A percentile compares a stretch with the other conserved stretches of the same genome.
Conservation (phyloP, 2,888 invertebrate species). For the Eupithecia abbreviata region DNA sequence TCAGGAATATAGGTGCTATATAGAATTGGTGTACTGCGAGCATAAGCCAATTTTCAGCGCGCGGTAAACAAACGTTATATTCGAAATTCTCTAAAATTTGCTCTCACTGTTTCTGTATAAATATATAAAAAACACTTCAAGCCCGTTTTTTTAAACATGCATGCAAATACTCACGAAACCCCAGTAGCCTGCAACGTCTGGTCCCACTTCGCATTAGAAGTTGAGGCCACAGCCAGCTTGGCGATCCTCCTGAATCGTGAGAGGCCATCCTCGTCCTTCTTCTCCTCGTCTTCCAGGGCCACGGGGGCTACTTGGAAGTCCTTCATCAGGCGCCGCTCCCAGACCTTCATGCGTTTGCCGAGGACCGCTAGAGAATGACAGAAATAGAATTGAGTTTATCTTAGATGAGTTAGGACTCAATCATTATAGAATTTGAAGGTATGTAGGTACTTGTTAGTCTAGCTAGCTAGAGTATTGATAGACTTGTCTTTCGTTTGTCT, state of each 20-base stretch:
- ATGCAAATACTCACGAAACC: constrained; percentile 75
- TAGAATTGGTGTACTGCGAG: no score
- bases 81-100: no score
- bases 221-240: constrained; percentile 87
- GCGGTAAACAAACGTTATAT: no score
- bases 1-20: no score
- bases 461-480: no score
- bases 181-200: constrained; percentile 86
- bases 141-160: no score
- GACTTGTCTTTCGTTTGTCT: no score
- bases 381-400: neutral
- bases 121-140: no score
- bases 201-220: constrained; percentile 89
- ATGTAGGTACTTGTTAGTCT: no score
- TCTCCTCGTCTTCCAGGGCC: constrained; percentile 84
- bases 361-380: constrained; percentile 83
- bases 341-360: constrained; percentile 91
- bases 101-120: no score
- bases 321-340: constrained; percentile 94
- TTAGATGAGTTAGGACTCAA: neutral
- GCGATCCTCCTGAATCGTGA: constrained; percentile 90
- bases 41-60: no score
- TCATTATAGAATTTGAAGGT: no score
- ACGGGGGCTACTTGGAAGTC: constrained; percentile 94
- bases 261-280: constrained; percentile 83